These are phyloP conservation scores for Hydropsyche betteni DNA, from an alignment of 2,888 invertebrate genomes.

Conservation along the genomic window DNA sequence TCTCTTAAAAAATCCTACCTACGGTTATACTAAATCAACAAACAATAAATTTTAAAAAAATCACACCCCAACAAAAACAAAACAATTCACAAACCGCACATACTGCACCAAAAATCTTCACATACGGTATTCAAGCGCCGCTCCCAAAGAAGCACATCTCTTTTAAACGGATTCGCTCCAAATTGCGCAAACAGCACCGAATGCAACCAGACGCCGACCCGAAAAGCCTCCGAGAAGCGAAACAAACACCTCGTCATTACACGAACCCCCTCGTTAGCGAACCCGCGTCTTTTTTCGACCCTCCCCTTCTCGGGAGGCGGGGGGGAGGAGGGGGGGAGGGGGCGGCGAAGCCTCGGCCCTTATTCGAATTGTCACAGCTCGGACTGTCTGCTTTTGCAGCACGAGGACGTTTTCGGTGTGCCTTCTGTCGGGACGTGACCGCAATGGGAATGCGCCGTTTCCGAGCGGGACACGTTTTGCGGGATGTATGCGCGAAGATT, in stretches of 20 bases:
- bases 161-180: slow-evolving; percentile 36
- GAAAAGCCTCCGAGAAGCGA: too few relatives aligned
- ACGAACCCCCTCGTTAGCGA: too few relatives aligned
- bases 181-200: not conserved
- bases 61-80: too few relatives aligned
- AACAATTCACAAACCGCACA: too few relatives aligned
- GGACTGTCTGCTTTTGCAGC: slow-evolving; percentile 35
- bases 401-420: slow-evolving; percentile 27
- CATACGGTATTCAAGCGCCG: slow-evolving; percentile 45
- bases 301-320: not conserved
- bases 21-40: too few relatives aligned
- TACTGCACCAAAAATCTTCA: not conserved
- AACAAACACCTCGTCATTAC: too few relatives aligned
- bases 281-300: too few relatives aligned
- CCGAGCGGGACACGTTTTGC: slow-evolving; percentile 14
- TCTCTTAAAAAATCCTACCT: too few relatives aligned
- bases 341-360: not conserved
- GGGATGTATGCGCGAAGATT: too few relatives aligned
- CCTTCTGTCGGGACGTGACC: slow-evolving; percentile 49
- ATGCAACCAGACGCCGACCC: too few relatives aligned
- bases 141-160: slow-evolving; percentile 35
- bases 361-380: slow-evolving; percentile 28
- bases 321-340: not conserved
- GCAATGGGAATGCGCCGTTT: slow-evolving; percentile 41
- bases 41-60: too few relatives aligned